Conservation (phyloP, 2,113 vertebrate species). For the Athene cunicularia region DNA sequence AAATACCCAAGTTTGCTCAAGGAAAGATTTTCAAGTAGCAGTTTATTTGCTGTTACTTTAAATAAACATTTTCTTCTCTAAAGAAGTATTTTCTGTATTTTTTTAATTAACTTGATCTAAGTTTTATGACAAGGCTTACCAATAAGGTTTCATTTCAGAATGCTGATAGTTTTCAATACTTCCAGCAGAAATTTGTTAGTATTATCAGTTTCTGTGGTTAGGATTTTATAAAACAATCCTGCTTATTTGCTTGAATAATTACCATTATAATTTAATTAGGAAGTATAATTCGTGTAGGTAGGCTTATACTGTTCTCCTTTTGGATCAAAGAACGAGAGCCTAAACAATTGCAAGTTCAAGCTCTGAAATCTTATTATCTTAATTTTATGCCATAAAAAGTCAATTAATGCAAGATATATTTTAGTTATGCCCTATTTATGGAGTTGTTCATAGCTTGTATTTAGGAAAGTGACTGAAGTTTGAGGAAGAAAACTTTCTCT, state of each 20-base stretch:
- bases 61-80: not conserved
- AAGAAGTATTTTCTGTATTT: not conserved
- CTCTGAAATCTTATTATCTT: slow-evolving; percentile 13
- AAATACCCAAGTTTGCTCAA: not conserved
- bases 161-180: not conserved
- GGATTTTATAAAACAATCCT: not conserved
- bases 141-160: not conserved
- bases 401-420: not conserved
- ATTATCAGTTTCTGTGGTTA: not conserved
- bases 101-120: not conserved
- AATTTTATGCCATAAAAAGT: not conserved
- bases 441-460: not conserved
- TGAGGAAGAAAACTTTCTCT: not conserved
- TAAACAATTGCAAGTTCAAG: not conserved
- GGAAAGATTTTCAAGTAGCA: not conserved
- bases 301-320: slow-evolving; percentile 8
- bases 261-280: slow-evolving; percentile 26
- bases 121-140: not conserved
- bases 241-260: not conserved
- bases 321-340: not conserved
- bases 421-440: not conserved
- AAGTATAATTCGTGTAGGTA: slow-evolving; percentile 43
- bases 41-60: not conserved
- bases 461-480: not conserved
- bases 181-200: not conserved